Evolutionary conservation across 2,113 vertebrate genomes (phyloP), one percentile per base, ranked within the genome.

Genomic region (Falco punctatus): DNA sequence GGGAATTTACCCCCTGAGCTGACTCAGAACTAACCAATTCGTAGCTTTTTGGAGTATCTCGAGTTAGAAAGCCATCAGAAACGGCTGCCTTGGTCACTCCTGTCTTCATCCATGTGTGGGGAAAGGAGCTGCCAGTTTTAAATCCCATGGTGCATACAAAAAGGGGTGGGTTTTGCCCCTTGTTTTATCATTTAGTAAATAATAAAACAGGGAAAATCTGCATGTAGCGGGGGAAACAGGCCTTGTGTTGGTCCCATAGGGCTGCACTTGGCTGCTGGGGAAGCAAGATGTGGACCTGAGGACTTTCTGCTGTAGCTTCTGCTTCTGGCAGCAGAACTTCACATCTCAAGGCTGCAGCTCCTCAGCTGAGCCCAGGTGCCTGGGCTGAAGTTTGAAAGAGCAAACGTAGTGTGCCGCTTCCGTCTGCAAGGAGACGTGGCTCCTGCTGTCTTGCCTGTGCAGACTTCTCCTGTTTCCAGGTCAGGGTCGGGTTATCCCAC

Each of bases 31-130:
- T 30, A 15, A 21, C 11, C 19, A 0, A 23, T 65, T 22, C 19
- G 20, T 26, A 75, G n/a, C 52, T 77, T 67, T 64, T 35, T 7
- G 64, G 46, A 42, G 22, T 35, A 11, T 79, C 59, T 70, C 0
- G 6, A 51, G 32, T n/a, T 42, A 69, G 49, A 64, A 80, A 28
- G 28, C 58, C 13, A 2, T 30, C 1, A 4, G 44, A 75, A 59
- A 17, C 1, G 0, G 32, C 62, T 79, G 42, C 70, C 15, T 0
- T 17, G 8, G 9, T 38, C 19, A 7, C 7, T 71, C 51, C 4
- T 3, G 33, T 42, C 48, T 79, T 72, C 35, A 21, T 28, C 48
- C 48, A 1, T 2, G 10, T 44, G 7, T 3, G 2, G 11, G 26
- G 35, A 38, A 22, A 87, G 72, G 40, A 83, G 27, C 33, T 69